Evolutionary conservation across 23 tunicate genomes (phyloP).

Genomic region (Aplidium turbinatum): DNA sequence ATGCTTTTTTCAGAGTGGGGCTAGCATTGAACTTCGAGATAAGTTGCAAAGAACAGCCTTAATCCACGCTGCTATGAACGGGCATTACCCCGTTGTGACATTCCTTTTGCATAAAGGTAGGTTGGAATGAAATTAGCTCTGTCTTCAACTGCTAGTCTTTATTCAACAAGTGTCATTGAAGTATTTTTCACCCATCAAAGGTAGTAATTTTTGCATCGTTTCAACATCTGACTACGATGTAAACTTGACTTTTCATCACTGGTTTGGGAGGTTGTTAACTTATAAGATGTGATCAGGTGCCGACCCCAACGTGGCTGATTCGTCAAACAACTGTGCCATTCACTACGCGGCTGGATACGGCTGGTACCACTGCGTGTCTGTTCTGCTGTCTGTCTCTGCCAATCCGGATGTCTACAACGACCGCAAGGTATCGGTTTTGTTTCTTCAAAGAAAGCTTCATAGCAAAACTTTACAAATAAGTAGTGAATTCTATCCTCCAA

Average conservation of each 20-base stretch:
- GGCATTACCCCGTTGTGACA: conserved; percentile 95
- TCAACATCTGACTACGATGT: too few species aligned
- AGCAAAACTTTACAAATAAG: too few species aligned
- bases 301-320: conserved; percentile 88
- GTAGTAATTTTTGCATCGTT: too few species aligned
- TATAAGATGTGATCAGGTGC: too few species aligned
- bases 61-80: conserved; percentile 97
- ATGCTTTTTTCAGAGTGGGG: conserved; percentile 57
- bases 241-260: too few species aligned
- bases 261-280: too few species aligned
- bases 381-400: conserved; percentile 82
- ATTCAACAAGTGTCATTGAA: too few species aligned
- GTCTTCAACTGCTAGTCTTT: too few species aligned
- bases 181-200: too few species aligned
- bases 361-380: conserved; percentile 92
- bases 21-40: conserved; percentile 83
- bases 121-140: too few species aligned
- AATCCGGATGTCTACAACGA: conserved; percentile 87
- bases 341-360: conserved; percentile 99
- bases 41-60: conserved; percentile 86
- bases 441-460: too few species aligned
- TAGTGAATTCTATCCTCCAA: too few species aligned
- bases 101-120: conserved; percentile 84
- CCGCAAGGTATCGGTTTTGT: conserved; percentile 83
- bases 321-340: conserved; percentile 95